These are phyloP conservation scores for Palythoa grandiflora DNA, from an alignment of 92 coral and sea anemone genomes.

Conservation along the genomic window DNA sequence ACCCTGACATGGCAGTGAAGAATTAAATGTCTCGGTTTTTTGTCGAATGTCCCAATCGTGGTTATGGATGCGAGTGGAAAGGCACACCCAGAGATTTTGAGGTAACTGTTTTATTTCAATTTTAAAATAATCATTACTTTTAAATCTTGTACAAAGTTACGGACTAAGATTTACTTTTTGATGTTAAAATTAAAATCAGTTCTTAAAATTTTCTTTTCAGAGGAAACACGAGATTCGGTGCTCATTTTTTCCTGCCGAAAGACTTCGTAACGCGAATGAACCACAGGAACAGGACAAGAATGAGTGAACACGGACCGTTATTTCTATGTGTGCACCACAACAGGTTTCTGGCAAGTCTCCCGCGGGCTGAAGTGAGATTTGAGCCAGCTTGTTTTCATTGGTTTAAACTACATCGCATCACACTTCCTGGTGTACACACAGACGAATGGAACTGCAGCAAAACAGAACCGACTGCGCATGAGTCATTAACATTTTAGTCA, in stretches of 20 bases:
- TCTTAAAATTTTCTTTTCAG: neutral
- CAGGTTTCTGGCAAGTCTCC: neutral
- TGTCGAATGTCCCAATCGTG: constrained; percentile 9
- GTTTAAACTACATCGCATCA: neutral
- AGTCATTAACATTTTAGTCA: neutral
- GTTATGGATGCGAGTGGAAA: neutral
- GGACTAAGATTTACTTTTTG: neutral
- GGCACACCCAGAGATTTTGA: constrained; percentile 5
- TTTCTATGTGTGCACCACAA: neutral
- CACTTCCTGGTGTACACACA: neutral
- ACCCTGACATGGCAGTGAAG: constrained; percentile 15
- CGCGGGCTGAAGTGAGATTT: neutral
- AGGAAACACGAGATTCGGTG: neutral
- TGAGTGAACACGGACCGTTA: neutral
- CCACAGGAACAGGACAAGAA: neutral
- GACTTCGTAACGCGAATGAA: neutral
- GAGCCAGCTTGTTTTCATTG: neutral
- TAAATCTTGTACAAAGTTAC: too few relatives aligned
- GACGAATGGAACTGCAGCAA: neutral
- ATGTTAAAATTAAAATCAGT: too few relatives aligned
- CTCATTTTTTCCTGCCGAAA: neutral
- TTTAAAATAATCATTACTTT: too few relatives aligned
- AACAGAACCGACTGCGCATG: neutral
- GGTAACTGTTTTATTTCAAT: neutral
- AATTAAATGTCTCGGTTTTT: constrained; percentile 1